These are phyloP conservation scores for Fopius arisanus DNA, from an alignment of 1,140 invertebrate species.

Conservation along the genomic window DNA sequence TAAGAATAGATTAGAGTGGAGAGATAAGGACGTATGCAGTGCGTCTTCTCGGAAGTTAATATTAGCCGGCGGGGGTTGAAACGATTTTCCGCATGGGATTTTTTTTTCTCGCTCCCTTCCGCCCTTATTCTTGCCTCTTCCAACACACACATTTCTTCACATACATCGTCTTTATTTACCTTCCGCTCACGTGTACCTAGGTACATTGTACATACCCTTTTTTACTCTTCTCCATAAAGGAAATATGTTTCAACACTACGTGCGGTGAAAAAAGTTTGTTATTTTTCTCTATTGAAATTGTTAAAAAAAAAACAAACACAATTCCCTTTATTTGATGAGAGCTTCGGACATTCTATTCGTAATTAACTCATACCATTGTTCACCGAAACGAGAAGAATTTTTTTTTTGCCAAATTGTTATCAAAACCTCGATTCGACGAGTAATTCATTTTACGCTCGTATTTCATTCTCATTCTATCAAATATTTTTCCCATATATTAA, in stretches of 20 bases:
- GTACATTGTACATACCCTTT: background rate
- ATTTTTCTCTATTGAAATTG: background rate
- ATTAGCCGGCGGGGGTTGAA: conserved; percentile 52
- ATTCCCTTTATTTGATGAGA: background rate
- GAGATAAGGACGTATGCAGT: conserved; percentile 43
- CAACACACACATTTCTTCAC: background rate
- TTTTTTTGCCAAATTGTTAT: background rate
- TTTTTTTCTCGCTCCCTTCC: conserved; percentile 40
- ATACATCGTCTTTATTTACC: background rate
- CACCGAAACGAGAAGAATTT: background rate
- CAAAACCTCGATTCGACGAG: too few species aligned
- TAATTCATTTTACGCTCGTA: background rate
- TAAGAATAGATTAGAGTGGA: conserved; percentile 35
- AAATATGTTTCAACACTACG: background rate
- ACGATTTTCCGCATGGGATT: conserved; percentile 48
- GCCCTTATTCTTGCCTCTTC: conserved; percentile 1
- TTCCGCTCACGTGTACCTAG: background rate
- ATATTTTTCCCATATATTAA: background rate
- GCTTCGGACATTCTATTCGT: background rate
- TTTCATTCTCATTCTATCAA: background rate
- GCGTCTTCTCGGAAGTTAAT: conserved; percentile 47
- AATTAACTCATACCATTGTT: too few species aligned
- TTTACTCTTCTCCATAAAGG: background rate
- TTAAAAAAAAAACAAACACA: background rate
- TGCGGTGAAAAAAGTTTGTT: background rate